Percentiles rank a stretch among this genome's conserved stretches.
These are phyloP conservation scores for Boloria euphrosyne DNA, from an alignment of 2,888 invertebrate species.

Conservation along the genomic window DNA sequence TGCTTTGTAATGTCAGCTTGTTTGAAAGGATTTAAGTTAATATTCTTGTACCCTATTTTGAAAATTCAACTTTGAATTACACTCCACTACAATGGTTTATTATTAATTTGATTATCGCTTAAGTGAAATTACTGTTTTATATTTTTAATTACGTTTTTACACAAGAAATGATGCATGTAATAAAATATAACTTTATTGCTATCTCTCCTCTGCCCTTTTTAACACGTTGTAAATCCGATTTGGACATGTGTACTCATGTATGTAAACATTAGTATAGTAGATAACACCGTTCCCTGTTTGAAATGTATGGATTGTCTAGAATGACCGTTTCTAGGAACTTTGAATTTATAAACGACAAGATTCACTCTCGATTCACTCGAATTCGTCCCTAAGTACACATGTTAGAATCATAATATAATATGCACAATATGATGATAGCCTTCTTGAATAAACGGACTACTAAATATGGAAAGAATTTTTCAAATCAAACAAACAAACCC, in stretches of 20 bases:
- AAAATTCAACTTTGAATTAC: background rate
- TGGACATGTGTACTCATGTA: slow-evolving; percentile 76
- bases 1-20: background rate
- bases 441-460: too few species aligned
- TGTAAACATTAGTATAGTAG: slow-evolving; percentile 71
- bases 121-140: background rate
- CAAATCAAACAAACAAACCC: too few species aligned
- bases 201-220: slow-evolving; percentile 55
- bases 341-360: background rate
- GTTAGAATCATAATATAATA: too few species aligned
- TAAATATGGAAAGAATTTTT: too few species aligned
- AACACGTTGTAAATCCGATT: slow-evolving; percentile 72
- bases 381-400: too few species aligned
- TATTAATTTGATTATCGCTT: background rate
- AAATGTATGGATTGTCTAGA: slow-evolving; percentile 57
- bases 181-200: slow-evolving; percentile 43
- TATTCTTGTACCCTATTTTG: background rate
- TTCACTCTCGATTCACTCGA: too few species aligned
- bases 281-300: slow-evolving; percentile 68
- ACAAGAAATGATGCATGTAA: background rate
- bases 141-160: too few species aligned
- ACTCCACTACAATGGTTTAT: background rate
- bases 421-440: too few species aligned
- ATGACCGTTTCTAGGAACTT: slow-evolving; percentile 36
- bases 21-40: too few species aligned